Evolutionary conservation across 2,888 invertebrate species (phyloP), one percentile per base, ranked within the genome.

Genomic region (Thysanoteuthis rhombus): DNA sequence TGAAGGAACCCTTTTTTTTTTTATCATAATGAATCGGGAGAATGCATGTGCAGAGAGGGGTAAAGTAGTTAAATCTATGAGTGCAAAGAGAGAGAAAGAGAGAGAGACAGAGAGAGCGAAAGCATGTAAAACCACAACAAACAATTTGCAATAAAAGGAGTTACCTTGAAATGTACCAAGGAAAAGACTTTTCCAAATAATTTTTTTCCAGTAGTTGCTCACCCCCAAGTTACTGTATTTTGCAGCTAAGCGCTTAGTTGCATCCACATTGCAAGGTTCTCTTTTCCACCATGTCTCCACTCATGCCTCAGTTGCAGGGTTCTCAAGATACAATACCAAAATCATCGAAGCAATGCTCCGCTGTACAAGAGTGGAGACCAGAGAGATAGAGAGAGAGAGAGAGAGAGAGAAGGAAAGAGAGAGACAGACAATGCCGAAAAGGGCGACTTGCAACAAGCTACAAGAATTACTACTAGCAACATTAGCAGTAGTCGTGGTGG

Each of bases 391-490:
- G n/a, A 75, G 12, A 75, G n/a, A 75, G n/a, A 75, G n/a, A 58
- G 58, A 42, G 91, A 42, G 40, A 91, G 39, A 40, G 39, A 40
- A n/a, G n/a, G n/a, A n/a, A n/a, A n/a, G n/a, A n/a, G n/a, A n/a
- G 38, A 40, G 42, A 42, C n/a, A 42, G 38, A 42, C 42, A 45
- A 92, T 92, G 32, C 42, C 42, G 32, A 91, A 92, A 92, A 40
- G n/a, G 28, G 92, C 42, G 40, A 92, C n/a, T 92, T 42, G 92
- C 92, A 92, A 92, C 92, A 92, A 92, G 92, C 92, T 92, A 92
- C 28, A 92, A 92, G 92, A 92, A 92, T 42, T 32, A 92, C 92
- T 92, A 92, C 92, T 92, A 92, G 92, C 92, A 45, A 45, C 92
- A 36, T 45, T 92, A 92, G 42, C 45, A 75, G 75, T 75, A 45